phyloP scores from a whole-genome alignment of 2,113 vertebrate genomes.

The Stigmatopora nigra region DNA sequence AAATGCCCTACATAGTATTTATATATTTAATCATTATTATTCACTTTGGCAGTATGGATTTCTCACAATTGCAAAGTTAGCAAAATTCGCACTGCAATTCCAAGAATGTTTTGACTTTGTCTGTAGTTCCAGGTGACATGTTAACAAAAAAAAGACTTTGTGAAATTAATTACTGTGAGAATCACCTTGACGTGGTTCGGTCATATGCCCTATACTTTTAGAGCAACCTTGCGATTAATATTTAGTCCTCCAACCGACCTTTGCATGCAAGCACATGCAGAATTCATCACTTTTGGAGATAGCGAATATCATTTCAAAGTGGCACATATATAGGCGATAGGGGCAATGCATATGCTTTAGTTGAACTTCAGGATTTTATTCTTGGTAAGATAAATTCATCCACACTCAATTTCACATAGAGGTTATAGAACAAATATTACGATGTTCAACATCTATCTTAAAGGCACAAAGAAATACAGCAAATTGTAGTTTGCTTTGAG shows the following conservation, averaged over 20 bases:
- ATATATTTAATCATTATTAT: not conserved
- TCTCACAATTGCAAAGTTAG: not conserved
- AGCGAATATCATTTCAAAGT: constrained; percentile 54
- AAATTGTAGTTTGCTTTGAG: constrained; percentile 26
- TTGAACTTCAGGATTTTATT: constrained; percentile 46
- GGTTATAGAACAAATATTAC: not conserved
- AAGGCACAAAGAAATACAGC: constrained; percentile 18
- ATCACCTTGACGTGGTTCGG: constrained; percentile 45
- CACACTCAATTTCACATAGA: constrained; percentile 16
- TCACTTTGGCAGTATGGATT: not conserved
- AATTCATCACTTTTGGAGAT: constrained; percentile 47
- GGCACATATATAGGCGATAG: constrained; percentile 44
- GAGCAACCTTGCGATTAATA: constrained; percentile 55
- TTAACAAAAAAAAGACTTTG: constrained; percentile 26
- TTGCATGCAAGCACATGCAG: constrained; percentile 31
- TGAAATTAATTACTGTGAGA: constrained; percentile 29
- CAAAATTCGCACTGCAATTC: constrained; percentile 1
- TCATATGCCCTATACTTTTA: constrained; percentile 44
- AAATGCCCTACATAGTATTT: not conserved
- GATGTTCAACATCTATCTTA: constrained; percentile 8
- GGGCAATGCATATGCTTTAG: constrained; percentile 51
- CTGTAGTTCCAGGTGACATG: constrained; percentile 16
- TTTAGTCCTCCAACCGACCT: constrained; percentile 36
- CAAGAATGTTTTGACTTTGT: constrained; percentile 12
- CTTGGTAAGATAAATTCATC: constrained; percentile 34